Percentiles rank a stretch among this genome's conserved stretches.
phyloP scores from a whole-genome alignment of 2,113 vertebrate species.

The Phycodurus eques region DNA sequence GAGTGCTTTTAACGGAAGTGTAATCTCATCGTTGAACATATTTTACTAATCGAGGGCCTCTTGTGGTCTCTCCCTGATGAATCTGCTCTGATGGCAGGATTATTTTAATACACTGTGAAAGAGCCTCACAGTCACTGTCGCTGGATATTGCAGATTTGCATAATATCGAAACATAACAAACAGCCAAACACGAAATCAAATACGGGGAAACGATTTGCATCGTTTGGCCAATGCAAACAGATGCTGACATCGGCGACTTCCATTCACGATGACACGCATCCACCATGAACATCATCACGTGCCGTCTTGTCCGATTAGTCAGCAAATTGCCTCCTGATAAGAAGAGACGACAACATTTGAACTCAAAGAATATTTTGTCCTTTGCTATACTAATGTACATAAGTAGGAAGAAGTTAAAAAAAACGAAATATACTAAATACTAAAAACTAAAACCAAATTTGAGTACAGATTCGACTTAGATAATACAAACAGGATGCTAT shows the following conservation, averaged over 20 bases:
- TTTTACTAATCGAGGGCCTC: constrained; percentile 16
- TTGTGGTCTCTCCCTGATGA: constrained; percentile 11
- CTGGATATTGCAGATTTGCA: neutral
- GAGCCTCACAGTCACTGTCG: neutral
- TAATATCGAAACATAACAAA: neutral
- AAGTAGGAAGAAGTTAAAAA: no score
- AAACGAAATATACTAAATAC: no score
- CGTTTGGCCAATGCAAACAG: neutral
- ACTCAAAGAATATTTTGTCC: neutral
- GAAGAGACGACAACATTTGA: neutral
- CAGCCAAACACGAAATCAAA: neutral
- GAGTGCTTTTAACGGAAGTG: neutral
- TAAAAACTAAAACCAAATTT: no score
- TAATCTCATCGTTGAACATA: constrained; percentile 4
- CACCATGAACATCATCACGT: neutral
- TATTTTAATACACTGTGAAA: constrained; percentile 18
- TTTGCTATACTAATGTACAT: no score
- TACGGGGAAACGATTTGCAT: neutral
- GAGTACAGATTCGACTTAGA: no score
- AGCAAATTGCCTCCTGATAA: neutral
- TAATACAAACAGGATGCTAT: no score
- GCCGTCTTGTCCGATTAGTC: neutral
- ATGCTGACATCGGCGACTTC: constrained; percentile 2
- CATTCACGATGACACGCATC: neutral
- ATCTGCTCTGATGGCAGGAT: constrained; percentile 28